A percentile compares a stretch with the other conserved stretches of the same genome.
These are phyloP conservation scores for Drosophila koepferae DNA, from an alignment of 2,888 invertebrate genomes.

Conservation along the genomic window DNA sequence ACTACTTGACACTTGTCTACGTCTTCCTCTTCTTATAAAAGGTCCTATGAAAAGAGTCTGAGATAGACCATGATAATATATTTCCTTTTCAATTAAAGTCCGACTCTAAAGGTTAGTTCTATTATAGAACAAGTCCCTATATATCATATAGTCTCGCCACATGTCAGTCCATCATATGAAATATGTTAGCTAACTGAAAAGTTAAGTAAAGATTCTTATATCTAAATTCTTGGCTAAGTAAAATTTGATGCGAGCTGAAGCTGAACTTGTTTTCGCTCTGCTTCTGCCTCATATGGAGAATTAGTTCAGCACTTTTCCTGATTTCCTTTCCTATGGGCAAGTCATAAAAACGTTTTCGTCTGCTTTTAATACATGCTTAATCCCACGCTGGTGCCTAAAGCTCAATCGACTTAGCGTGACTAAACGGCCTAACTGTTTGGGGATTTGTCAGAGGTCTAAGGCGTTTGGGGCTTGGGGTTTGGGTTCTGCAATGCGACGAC, in stretches of 20 bases:
- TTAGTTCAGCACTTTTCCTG: background rate
- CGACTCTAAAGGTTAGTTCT: background rate
- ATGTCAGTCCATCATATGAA: background rate
- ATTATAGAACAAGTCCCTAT: too few species aligned
- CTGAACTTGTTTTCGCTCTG: background rate
- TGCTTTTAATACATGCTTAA: background rate
- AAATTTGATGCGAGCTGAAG: background rate
- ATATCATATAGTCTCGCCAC: too few species aligned
- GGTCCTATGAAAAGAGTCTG: too few species aligned
- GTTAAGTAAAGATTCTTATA: background rate
- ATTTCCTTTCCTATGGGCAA: background rate
- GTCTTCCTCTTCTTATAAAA: too few species aligned
- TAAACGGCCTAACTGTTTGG: conserved; percentile 26
- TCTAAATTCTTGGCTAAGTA: background rate
- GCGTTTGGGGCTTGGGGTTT: background rate
- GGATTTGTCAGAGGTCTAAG: background rate
- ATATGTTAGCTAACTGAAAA: background rate
- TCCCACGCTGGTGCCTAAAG: conserved; percentile 8
- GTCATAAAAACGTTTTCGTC: conserved; percentile 5
- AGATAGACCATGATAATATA: background rate
- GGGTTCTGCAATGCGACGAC: conserved; percentile 55
- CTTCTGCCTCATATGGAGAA: background rate
- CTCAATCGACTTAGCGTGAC: conserved; percentile 42
- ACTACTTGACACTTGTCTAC: too few species aligned
- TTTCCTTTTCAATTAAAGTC: too few species aligned